Evolutionary conservation across 2,888 invertebrate species (phyloP).

Genomic region (Eupithecia pulchellata): DNA sequence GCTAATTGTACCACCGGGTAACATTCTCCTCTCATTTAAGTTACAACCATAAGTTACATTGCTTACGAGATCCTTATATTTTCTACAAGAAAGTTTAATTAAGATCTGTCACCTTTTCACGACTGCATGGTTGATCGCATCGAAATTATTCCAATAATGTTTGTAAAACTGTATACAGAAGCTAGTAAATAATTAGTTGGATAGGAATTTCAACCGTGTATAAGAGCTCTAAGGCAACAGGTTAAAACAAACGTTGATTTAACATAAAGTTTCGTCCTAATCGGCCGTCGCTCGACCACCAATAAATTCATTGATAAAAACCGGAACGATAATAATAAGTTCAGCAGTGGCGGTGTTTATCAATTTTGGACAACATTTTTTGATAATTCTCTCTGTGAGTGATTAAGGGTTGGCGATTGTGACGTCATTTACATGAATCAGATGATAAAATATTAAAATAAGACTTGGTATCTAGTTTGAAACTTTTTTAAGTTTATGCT

Average conservation of each 20-base stretch:
- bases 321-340: conserved; percentile 74
- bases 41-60: too few species aligned
- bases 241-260: conserved; percentile 73
- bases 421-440: background rate
- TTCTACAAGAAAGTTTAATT: background rate
- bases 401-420: conserved; percentile 4
- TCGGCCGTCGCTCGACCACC: conserved; percentile 64
- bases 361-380: conserved; percentile 54
- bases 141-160: background rate
- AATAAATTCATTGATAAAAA: conserved; percentile 81
- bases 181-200: background rate
- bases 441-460: too few species aligned
- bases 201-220: background rate
- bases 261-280: conserved; percentile 69
- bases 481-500: too few species aligned
- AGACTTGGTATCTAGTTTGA: too few species aligned
- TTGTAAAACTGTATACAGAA: background rate
- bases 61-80: too few species aligned
- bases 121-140: background rate
- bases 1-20: too few species aligned
- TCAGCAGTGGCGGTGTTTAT: conserved; percentile 52
- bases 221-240: conserved; percentile 53
- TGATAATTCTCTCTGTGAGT: background rate
- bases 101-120: background rate
- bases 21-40: too few species aligned